These are phyloP conservation scores for Theonella swinhoei DNA, from an alignment of 37 sponge, comb jelly and placozoan species.

Conservation along the genomic window DNA sequence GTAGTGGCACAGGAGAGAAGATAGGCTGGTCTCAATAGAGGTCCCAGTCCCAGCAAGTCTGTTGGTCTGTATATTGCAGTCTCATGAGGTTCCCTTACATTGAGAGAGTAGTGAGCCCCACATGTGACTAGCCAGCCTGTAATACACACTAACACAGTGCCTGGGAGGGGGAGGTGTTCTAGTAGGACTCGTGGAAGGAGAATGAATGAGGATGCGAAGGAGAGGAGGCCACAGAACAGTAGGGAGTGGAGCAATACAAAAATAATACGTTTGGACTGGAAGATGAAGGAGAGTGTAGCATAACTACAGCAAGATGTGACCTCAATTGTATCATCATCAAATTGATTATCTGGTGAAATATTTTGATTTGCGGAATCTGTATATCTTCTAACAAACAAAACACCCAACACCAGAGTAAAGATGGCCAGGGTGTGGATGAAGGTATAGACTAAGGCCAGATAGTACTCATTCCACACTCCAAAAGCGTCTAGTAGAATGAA, in stretches of 20 bases:
- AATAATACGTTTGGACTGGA: slow-evolving; percentile 3
- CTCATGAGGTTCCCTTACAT: slow-evolving; percentile 28
- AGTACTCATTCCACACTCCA: slow-evolving; percentile 28
- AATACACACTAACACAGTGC: slow-evolving; percentile 21
- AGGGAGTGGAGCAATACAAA: slow-evolving; percentile 22
- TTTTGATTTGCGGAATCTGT: no score
- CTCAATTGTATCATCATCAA: slow-evolving; percentile 53
- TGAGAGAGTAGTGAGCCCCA: slow-evolving; percentile 59
- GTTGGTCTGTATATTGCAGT: slow-evolving; percentile 51
- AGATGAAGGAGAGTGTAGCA: slow-evolving; percentile 52
- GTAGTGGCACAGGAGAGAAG: slow-evolving; percentile 12
- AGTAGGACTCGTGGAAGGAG: slow-evolving; percentile 29
- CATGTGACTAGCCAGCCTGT: slow-evolving; percentile 59
- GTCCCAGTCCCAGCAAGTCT: slow-evolving; percentile 34
- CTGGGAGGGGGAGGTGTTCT: slow-evolving; percentile 34
- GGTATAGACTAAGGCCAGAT: slow-evolving; percentile 48
- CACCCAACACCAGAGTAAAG: not conserved
- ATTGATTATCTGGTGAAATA: slow-evolving; percentile 13
- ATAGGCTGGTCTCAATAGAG: slow-evolving; percentile 49
- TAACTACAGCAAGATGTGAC: slow-evolving; percentile 28
- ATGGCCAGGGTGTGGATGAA: slow-evolving; percentile 6
- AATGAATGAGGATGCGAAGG: slow-evolving; percentile 19
- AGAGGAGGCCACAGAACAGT: slow-evolving; percentile 40
- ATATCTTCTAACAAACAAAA: not conserved
- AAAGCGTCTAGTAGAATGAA: slow-evolving; percentile 48